Evolutionary conservation across 2,797 vertebrate species (phyloP).

Genomic region (Acridotheres tristis): DNA sequence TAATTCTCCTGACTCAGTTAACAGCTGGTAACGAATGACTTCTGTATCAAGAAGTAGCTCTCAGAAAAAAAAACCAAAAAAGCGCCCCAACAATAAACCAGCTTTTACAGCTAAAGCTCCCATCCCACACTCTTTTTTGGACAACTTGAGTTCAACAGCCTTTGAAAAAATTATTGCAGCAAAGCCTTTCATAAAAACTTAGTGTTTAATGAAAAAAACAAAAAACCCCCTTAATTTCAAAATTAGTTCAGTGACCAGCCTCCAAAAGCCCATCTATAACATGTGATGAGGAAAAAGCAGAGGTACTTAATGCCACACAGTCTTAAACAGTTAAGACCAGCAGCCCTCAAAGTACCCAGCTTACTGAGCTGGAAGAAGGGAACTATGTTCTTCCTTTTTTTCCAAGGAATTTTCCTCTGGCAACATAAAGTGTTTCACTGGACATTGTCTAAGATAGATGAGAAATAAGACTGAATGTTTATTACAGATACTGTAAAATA

Average conservation of each 20-base stretch:
- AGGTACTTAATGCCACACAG: neutral
- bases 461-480: constrained; percentile 53
- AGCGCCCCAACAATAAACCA: neutral
- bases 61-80: neutral
- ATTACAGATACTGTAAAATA: neutral
- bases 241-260: neutral
- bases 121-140: neutral
- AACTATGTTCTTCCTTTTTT: neutral
- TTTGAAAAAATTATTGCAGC: neutral
- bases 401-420: constrained; percentile 46
- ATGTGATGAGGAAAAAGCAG: neutral
- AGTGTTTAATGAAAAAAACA: neutral
- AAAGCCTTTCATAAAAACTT: neutral
- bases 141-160: neutral
- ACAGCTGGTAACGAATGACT: neutral
- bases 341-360: neutral
- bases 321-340: neutral
- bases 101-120: neutral
- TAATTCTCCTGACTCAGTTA: neutral
- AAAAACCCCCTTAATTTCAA: neutral
- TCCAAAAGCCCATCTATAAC: neutral
- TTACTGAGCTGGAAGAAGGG: neutral
- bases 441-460: constrained; percentile 65
- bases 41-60: neutral
- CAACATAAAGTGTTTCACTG: constrained; percentile 63